Evolutionary conservation across 1,140 invertebrate genomes (phyloP).

Genomic region (Sitodiplosis mosellana): DNA sequence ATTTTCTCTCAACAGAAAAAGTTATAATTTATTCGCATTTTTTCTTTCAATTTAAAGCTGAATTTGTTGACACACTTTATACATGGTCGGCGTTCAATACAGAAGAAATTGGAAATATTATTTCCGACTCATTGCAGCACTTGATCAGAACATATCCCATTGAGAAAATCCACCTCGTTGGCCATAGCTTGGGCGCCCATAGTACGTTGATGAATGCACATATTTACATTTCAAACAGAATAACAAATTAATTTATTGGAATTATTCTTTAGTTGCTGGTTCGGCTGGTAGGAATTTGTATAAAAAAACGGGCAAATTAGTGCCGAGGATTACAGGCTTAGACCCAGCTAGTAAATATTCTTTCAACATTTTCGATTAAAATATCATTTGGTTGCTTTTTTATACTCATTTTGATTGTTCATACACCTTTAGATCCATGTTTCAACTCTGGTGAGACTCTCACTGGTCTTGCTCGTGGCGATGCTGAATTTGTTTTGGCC

Average conservation of each 20-base stretch:
- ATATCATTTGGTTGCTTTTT: not conserved
- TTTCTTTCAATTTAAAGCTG: conserved; percentile 6
- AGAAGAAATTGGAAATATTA: conserved; percentile 15
- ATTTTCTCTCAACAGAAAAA: too few relatives aligned
- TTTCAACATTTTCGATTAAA: not conserved
- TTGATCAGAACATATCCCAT: conserved; percentile 11
- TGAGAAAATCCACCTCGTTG: conserved; percentile 19
- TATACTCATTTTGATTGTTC: not conserved
- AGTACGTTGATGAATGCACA: too few relatives aligned
- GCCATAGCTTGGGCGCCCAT: too few relatives aligned
- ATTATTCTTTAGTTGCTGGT: not conserved
- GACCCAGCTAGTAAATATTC: not conserved
- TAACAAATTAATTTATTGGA: too few relatives aligned
- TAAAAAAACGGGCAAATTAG: not conserved
- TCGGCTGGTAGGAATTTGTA: not conserved
- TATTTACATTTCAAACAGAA: too few relatives aligned
- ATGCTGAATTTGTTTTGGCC: not conserved
- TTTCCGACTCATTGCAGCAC: conserved; percentile 13
- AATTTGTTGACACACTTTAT: conserved; percentile 21
- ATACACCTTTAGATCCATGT: not conserved
- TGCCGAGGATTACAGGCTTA: conserved; percentile 1
- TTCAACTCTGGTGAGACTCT: not conserved
- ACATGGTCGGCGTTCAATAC: conserved; percentile 23
- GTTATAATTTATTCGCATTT: too few relatives aligned
- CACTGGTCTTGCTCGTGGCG: not conserved